Percentiles rank a stretch among this genome's conserved stretches.
phyloP scores from a whole-genome alignment of 1,140 invertebrate genomes.

The Drosophila pallidifrons region DNA sequence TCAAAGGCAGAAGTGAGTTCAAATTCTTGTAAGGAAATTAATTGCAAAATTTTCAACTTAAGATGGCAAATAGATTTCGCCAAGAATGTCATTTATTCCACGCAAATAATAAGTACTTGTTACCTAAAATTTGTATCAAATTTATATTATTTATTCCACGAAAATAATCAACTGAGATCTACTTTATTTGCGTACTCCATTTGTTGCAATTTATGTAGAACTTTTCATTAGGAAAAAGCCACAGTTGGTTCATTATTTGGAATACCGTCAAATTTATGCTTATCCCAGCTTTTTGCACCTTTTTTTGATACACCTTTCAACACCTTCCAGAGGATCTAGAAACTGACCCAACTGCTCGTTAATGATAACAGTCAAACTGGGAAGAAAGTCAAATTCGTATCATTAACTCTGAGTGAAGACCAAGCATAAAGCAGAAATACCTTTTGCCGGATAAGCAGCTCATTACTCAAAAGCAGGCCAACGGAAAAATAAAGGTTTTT shows the following conservation, averaged over 20 bases:
- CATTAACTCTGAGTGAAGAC: conserved; percentile 53
- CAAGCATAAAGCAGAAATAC: conserved; percentile 39
- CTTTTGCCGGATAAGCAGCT: conserved; percentile 76
- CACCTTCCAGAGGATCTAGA: not conserved
- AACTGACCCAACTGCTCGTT: conserved; percentile 26
- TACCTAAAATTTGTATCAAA: not conserved
- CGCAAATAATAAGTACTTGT: too few relatives aligned
- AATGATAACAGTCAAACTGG: conserved; percentile 20
- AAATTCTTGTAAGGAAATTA: not conserved
- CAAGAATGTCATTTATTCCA: not conserved
- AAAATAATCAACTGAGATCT: not conserved
- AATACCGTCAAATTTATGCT: conserved; percentile 3
- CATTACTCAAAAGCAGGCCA: conserved; percentile 72
- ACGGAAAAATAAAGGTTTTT: conserved; percentile 16
- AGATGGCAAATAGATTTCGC: not conserved
- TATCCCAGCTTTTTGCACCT: not conserved
- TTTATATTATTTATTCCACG: not conserved
- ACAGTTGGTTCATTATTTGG: conserved; percentile 1
- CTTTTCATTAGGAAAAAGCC: not conserved
- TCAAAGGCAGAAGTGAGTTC: not conserved
- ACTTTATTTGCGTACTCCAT: not conserved
- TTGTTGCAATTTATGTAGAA: not conserved
- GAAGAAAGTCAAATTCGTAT: conserved; percentile 52
- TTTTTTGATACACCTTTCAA: conserved; percentile 4
- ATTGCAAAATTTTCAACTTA: not conserved